phyloP scores from a whole-genome alignment of 2,797 vertebrate species.

The Cottoperca gobio region DNA sequence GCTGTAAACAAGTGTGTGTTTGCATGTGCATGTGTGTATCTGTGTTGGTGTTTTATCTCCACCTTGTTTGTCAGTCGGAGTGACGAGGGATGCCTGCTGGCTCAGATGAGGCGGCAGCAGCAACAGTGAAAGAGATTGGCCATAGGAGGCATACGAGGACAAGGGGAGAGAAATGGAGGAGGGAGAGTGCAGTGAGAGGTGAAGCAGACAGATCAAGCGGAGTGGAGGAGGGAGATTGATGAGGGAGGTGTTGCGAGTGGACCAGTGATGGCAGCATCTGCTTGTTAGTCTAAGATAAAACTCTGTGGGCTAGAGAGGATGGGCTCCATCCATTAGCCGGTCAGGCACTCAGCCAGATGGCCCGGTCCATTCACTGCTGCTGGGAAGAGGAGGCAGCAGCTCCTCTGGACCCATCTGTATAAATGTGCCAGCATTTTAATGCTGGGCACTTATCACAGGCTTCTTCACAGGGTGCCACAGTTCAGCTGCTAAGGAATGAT shows the following conservation, averaged over 20 bases:
- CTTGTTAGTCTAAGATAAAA: slow-evolving; percentile 78
- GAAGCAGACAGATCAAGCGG: slow-evolving; percentile 49
- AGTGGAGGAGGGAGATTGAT: slow-evolving; percentile 61
- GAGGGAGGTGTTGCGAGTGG: slow-evolving; percentile 48
- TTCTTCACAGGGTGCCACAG: slow-evolving; percentile 40
- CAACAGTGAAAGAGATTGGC: slow-evolving; percentile 29
- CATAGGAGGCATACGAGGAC: slow-evolving; percentile 59
- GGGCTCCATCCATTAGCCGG: slow-evolving; percentile 71
- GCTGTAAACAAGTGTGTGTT: slow-evolving; percentile 4
- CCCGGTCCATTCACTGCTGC: slow-evolving; percentile 44
- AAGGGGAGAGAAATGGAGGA: slow-evolving; percentile 24
- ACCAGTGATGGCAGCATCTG: slow-evolving; percentile 66
- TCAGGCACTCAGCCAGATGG: slow-evolving; percentile 65
- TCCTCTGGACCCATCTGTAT: slow-evolving; percentile 54
- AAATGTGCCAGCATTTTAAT: slow-evolving; percentile 63
- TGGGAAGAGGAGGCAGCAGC: slow-evolving; percentile 46
- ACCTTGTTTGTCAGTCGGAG: slow-evolving; percentile 62
- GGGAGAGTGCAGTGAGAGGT: slow-evolving; percentile 43
- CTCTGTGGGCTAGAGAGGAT: slow-evolving; percentile 63
- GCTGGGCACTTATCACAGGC: slow-evolving; percentile 49
- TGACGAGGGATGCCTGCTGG: slow-evolving; percentile 52
- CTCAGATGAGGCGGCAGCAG: slow-evolving; percentile 35
- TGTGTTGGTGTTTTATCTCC: slow-evolving; percentile 30
- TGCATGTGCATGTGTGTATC: slow-evolving; percentile 24
- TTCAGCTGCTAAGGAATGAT: slow-evolving; percentile 37